Conservation (phyloP, 2,113 vertebrate species). For the Tautogolabrus adspersus region DNA sequence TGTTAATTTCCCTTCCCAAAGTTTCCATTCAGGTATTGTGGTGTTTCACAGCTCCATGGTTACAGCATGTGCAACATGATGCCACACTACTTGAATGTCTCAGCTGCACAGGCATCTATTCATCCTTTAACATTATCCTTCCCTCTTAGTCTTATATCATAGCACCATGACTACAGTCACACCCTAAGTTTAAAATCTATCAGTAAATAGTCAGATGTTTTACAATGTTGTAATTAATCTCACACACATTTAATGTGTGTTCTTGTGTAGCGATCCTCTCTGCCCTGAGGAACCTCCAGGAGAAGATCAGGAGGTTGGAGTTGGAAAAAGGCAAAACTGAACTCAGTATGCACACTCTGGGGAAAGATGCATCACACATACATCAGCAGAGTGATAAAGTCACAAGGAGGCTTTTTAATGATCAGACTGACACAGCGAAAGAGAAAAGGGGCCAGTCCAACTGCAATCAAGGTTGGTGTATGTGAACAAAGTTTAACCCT, state of each 20-base stretch:
- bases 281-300: conserved; percentile 81
- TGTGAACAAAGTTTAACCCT: background rate
- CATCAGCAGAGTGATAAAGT: conserved; percentile 79
- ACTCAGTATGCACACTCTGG: conserved; percentile 82
- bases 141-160: conserved; percentile 6
- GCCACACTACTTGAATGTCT: conserved; percentile 58
- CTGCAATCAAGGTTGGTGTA: conserved; percentile 61
- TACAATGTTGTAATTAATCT: background rate
- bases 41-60: conserved; percentile 76
- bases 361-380: conserved; percentile 80
- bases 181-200: background rate
- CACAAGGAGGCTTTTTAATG: conserved; percentile 73
- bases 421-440: conserved; percentile 70
- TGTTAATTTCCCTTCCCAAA: conserved; percentile 2
- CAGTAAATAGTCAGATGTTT: background rate
- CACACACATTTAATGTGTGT: background rate
- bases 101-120: conserved; percentile 36
- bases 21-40: conserved; percentile 51
- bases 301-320: conserved; percentile 85
- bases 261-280: conserved; percentile 88
- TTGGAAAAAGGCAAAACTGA: conserved; percentile 86
- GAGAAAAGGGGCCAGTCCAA: conserved; percentile 23
- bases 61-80: conserved; percentile 73
- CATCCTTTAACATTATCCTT: conserved; percentile 35
- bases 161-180: background rate